phyloP scores from a whole-genome alignment of 1,140 invertebrate genomes.

The Globodera ellingtonae region DNA sequence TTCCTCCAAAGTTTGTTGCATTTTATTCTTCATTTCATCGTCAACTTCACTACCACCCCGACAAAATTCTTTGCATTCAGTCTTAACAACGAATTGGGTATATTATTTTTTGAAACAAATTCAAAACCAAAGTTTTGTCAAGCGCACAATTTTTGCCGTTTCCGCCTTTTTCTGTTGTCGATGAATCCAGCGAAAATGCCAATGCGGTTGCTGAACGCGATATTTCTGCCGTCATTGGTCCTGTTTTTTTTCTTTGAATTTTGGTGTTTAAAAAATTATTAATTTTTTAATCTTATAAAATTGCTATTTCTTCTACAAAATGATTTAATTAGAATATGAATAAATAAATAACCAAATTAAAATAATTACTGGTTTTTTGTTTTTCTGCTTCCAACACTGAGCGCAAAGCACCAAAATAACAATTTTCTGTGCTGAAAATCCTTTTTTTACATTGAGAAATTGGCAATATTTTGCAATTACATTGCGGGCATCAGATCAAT shows the following conservation, averaged over 20 bases:
- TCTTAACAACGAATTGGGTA: background rate
- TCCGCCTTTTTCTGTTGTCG: background rate
- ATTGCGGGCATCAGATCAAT: background rate
- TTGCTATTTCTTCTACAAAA: too few species aligned
- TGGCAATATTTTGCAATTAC: background rate
- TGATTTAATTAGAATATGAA: too few species aligned
- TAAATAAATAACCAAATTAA: background rate
- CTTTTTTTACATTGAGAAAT: background rate
- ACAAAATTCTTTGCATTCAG: slow-evolving; percentile 4
- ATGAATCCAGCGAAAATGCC: background rate
- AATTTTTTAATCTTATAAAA: too few species aligned
- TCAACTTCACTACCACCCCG: background rate
- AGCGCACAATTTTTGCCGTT: background rate
- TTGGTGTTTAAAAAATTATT: background rate
- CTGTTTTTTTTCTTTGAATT: background rate
- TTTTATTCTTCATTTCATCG: background rate
- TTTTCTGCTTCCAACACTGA: slow-evolving; percentile 15
- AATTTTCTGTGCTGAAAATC: slow-evolving; percentile 6
- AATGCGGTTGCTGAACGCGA: background rate
- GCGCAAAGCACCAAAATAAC: slow-evolving; percentile 16
- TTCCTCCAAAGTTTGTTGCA: slow-evolving; percentile 9
- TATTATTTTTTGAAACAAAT: background rate
- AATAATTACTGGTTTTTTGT: slow-evolving; percentile 12
- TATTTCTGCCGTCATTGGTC: background rate
- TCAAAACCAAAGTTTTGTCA: slow-evolving; percentile 12